Conservation (phyloP, 2,797 vertebrate species). For the Notoglanidium macrostoma region DNA sequence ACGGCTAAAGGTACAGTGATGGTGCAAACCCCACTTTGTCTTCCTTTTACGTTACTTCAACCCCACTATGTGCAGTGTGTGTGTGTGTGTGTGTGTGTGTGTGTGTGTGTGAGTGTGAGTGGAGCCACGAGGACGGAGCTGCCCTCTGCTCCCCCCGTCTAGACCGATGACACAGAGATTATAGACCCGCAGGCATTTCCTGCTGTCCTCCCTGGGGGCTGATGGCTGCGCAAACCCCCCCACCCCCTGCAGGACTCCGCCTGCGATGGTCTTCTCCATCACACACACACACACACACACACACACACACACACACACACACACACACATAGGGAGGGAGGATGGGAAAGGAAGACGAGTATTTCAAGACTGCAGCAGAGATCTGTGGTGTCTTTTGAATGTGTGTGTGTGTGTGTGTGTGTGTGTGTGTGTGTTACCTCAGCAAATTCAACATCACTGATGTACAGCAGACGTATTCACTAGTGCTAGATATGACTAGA, state of each 20-base stretch:
- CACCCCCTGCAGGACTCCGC: conserved; percentile 4
- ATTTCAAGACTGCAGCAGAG: not conserved
- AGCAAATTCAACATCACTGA: not conserved
- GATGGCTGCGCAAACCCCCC: conserved; percentile 22
- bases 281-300: not conserved
- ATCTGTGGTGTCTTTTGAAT: not conserved
- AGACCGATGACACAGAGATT: conserved; percentile 76
- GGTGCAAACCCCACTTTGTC: not conserved
- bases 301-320: conserved; percentile 2
- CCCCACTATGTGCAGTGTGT: not conserved
- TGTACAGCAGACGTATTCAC: not conserved
- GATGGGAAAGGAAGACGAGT: not conserved
- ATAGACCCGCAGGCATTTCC: conserved; percentile 77
- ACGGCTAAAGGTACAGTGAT: not conserved
- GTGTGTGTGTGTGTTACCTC: not conserved
- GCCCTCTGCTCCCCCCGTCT: conserved; percentile 56
- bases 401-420: not conserved
- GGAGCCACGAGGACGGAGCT: conserved; percentile 59
- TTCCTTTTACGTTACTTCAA: not conserved
- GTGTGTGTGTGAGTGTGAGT: not conserved
- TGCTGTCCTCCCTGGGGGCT: conserved; percentile 67
- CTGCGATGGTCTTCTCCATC: conserved; percentile 3
- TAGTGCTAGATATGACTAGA: not conserved
- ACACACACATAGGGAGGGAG: no score
- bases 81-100: not conserved